These are phyloP conservation scores for Euleptes europaea DNA, from an alignment of 2,113 vertebrate species.

Conservation along the genomic window DNA sequence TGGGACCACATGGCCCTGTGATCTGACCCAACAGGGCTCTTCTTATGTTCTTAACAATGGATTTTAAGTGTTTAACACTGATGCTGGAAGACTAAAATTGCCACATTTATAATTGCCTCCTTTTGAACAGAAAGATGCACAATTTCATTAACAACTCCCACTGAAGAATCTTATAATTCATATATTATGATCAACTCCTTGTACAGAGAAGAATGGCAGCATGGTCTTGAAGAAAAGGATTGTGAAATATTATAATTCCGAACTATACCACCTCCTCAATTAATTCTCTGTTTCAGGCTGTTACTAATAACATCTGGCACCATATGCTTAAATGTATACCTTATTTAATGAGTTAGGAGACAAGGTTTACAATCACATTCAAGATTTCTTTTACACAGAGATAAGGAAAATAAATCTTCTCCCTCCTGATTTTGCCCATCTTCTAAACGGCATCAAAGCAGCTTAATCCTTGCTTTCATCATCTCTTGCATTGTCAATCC, in stretches of 20 bases:
- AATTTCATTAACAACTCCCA: slow-evolving; percentile 29
- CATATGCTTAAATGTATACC: slow-evolving; percentile 47
- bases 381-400: neutral
- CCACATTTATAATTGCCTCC: slow-evolving; percentile 16
- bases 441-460: neutral
- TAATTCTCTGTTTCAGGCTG: neutral
- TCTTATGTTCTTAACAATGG: no score
- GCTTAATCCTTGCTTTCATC: neutral
- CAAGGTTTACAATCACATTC: slow-evolving; percentile 42
- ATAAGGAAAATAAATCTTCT: slow-evolving; percentile 13
- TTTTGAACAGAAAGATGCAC: slow-evolving; percentile 1
- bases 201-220: neutral
- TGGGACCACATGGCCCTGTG: no score
- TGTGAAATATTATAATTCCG: neutral
- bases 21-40: no score
- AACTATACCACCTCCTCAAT: slow-evolving; percentile 7
- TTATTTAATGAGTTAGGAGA: slow-evolving; percentile 31
- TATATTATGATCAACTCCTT: slow-evolving; percentile 25
- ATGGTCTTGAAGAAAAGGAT: neutral
- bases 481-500: neutral
- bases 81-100: neutral
- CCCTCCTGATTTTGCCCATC: neutral
- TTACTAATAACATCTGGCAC: slow-evolving; percentile 48
- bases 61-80: no score
- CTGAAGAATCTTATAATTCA: neutral